Conservation (phyloP, 2,113 vertebrate species). For the Channa argus region DNA sequence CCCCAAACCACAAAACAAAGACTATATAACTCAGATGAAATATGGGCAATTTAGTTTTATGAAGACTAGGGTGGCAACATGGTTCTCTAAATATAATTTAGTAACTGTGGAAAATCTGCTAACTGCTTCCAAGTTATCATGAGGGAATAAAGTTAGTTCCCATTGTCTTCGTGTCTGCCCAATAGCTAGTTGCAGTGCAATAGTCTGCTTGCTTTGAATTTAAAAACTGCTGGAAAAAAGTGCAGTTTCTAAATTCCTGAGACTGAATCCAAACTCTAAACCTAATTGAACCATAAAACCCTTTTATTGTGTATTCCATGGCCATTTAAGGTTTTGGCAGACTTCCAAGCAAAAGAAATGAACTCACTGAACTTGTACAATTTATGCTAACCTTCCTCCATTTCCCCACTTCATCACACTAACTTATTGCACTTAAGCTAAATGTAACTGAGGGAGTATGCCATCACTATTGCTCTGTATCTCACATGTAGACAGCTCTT, state of each 20-base stretch:
- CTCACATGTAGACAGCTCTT: slow-evolving; percentile 39
- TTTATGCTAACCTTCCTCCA: slow-evolving; percentile 28
- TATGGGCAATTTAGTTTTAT: not conserved
- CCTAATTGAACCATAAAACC: slow-evolving; percentile 22
- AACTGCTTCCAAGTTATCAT: too few species aligned
- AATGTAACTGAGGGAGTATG: slow-evolving; percentile 13
- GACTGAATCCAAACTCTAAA: slow-evolving; percentile 13
- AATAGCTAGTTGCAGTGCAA: not conserved
- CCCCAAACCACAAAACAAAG: too few species aligned
- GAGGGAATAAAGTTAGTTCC: not conserved
- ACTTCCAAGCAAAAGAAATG: slow-evolving; percentile 26
- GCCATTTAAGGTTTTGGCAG: slow-evolving; percentile 30
- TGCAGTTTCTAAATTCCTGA: slow-evolving; percentile 2
- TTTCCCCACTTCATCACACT: slow-evolving; percentile 40
- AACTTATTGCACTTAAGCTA: slow-evolving; percentile 21
- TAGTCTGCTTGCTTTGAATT: not conserved
- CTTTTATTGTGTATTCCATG: slow-evolving; percentile 24
- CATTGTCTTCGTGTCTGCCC: not conserved
- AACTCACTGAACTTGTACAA: slow-evolving; percentile 48
- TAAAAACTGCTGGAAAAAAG: not conserved
- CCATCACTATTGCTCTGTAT: slow-evolving; percentile 12
- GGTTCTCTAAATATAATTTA: not conserved
- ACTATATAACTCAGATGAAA: not conserved
- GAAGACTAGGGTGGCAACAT: not conserved
- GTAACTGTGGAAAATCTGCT: not conserved